phyloP scores from a whole-genome alignment of 2,888 invertebrate species.

The Pimpla rufipes region DNA sequence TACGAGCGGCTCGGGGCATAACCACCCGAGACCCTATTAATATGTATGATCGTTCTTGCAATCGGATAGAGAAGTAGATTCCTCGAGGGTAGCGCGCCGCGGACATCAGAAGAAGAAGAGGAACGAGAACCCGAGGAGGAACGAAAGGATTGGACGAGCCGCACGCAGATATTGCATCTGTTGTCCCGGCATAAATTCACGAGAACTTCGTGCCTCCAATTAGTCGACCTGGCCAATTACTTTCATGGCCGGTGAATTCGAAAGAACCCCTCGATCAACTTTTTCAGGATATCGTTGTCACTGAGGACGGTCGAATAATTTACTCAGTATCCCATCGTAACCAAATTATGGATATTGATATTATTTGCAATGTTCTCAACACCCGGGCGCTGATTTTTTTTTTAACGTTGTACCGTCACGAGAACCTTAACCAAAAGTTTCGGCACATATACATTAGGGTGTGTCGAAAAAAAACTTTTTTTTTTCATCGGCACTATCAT shows the following conservation, averaged over 20 bases:
- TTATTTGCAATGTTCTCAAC: background rate
- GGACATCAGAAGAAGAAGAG: conserved; percentile 45
- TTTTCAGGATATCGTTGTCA: background rate
- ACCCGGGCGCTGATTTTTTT: too few species aligned
- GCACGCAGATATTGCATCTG: conserved; percentile 66
- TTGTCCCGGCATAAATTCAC: conserved; percentile 70
- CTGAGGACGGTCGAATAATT: background rate
- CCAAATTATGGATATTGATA: background rate
- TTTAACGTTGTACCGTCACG: too few species aligned
- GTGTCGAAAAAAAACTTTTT: too few species aligned
- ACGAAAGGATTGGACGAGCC: conserved; percentile 46
- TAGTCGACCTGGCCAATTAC: conserved; percentile 75
- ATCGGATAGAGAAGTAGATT: conserved; percentile 75
- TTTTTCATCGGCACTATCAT: too few species aligned
- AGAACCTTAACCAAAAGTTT: too few species aligned
- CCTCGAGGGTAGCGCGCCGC: conserved; percentile 70
- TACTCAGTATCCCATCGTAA: background rate
- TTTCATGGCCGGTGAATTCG: conserved; percentile 44
- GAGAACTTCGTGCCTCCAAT: conserved; percentile 73
- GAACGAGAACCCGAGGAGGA: conserved; percentile 34
- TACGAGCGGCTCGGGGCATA: conserved; percentile 52
- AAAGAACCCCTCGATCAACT: conserved; percentile 27
- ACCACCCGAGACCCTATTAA: conserved; percentile 76
- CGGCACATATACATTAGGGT: too few species aligned
- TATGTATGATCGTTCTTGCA: conserved; percentile 80